Evolutionary conservation across 2,113 vertebrate genomes (phyloP).

Genomic region (Macheiramphus alcinus): DNA sequence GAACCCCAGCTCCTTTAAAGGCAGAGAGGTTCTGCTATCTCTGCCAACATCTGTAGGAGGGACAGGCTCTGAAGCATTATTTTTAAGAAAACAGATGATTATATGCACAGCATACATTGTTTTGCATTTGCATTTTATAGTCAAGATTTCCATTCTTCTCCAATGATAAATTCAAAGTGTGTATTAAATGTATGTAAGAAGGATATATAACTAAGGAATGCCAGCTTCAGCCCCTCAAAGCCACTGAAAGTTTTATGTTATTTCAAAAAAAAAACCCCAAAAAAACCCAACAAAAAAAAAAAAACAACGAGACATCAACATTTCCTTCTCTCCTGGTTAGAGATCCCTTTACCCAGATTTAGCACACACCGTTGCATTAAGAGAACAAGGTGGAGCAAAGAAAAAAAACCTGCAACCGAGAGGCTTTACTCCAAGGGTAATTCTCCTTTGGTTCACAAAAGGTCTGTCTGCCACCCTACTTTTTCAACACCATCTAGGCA

Average conservation of each 20-base stretch:
- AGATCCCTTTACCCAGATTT: background rate
- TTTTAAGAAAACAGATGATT: background rate
- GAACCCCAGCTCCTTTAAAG: background rate
- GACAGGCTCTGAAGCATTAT: background rate
- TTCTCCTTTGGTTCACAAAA: background rate
- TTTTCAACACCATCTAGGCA: background rate
- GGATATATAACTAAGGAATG: background rate
- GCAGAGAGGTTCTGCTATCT: background rate
- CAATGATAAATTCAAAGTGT: background rate
- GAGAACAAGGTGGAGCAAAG: background rate
- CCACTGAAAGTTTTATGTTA: background rate
- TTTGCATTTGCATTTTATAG: background rate
- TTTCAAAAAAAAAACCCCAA: background rate
- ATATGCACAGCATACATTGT: rapidly evolving
- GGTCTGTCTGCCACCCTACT: background rate
- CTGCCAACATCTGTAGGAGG: background rate
- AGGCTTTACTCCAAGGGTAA: background rate
- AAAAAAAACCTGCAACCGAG: background rate
- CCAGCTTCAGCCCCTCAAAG: background rate
- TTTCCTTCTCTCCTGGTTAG: background rate
- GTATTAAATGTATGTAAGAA: background rate
- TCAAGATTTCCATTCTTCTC: background rate
- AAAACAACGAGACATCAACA: background rate
- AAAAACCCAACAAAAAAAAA: background rate
- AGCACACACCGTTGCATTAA: background rate